Base-by-base conservation (phyloP, 2,113 vertebrate genomes). In the Xiphophorus hellerii region DNA sequence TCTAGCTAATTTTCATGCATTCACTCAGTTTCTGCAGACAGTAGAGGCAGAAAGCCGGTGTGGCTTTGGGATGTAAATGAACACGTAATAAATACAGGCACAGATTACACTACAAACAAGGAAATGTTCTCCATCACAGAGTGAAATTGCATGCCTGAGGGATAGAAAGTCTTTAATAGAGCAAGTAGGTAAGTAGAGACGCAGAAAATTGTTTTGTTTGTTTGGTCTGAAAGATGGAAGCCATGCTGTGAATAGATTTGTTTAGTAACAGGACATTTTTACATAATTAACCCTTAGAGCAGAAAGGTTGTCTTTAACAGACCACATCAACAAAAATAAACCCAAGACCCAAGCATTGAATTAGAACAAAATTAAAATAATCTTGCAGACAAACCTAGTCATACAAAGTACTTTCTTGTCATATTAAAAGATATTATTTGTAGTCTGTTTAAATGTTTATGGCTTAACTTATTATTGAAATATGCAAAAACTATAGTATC, bases 91-190 rank as follows among this genome's bases (percentile, higher is more conserved):
- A 66, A 42, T 28, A 37, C 35, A 39, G 33, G 14, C 25, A 39
- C n/a, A 42, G 35, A 66, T 66, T 66, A 27, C 5, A 8, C 37
- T 27, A 35, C 64, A n/a, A 66, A 66, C 33, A 66, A 35, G 33
- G 17, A 33, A 37, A 13, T 29, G 22, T 66, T 22, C 64, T 66
- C 22, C 25, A 39, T 66, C 17, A 37, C 64, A 22, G 33, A 66
- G 33, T 15, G 64, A 66, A 39, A 66, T 66, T 37, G 37, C 64
- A 66, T 14, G 33, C 64, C 64, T n/a, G 33, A 66, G 64, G 64
- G 64, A 37, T 66, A 14, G 20, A 76, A 25, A 67, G 54, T 68
- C 54, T 61, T 61, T 71, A 71, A 27, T 35, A 28, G 10, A n/a
- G 3, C 25, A 12, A 3, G 28, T 12, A 61, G 0, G 13, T 44